Evolutionary conservation across 2,113 vertebrate species (phyloP).

Genomic region (Gadus chalcogrammus): DNA sequence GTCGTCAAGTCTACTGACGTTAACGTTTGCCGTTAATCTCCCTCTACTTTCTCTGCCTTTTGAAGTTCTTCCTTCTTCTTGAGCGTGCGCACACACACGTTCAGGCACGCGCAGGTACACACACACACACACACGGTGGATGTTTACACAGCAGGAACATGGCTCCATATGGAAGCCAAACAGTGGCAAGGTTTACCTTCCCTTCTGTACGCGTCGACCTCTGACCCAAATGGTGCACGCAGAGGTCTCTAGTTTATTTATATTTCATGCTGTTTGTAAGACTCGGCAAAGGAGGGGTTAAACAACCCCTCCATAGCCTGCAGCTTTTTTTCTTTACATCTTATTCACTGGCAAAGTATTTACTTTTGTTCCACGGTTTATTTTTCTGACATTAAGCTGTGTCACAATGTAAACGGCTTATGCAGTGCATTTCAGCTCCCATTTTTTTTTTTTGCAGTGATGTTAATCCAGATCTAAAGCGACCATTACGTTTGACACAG

Average conservation of each 20-base stretch:
- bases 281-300: not conserved
- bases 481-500: not conserved
- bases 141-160: conserved; percentile 7
- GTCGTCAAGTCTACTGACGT: no score
- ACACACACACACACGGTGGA: not conserved
- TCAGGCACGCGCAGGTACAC: not conserved
- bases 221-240: conserved; percentile 40
- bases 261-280: not conserved
- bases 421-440: not conserved
- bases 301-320: not conserved
- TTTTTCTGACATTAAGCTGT: not conserved
- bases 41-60: no score
- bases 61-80: no score
- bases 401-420: not conserved
- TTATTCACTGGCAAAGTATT: not conserved
- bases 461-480: no score
- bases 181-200: conserved; percentile 18
- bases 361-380: not conserved
- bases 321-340: not conserved
- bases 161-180: conserved; percentile 22
- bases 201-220: conserved; percentile 33
- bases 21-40: no score
- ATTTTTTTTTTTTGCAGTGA: not conserved
- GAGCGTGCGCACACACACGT: not conserved
- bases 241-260: conserved; percentile 18